These are phyloP conservation scores for Leptopilina clavipes DNA, from an alignment of 1,140 invertebrate genomes.

Conservation along the genomic window DNA sequence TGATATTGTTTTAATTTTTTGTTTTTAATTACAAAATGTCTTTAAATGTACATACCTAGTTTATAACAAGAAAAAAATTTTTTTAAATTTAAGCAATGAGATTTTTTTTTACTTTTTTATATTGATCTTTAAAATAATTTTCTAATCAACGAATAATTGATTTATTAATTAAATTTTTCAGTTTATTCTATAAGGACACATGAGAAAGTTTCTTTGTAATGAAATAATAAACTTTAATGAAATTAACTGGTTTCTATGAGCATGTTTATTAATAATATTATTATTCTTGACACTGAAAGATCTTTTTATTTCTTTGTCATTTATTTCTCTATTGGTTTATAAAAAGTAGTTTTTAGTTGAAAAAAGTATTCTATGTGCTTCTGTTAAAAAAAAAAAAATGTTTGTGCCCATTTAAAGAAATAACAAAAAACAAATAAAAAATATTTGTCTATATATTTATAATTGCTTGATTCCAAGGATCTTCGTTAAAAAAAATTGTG, in stretches of 20 bases:
- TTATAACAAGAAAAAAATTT: too few species aligned
- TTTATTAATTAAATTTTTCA: too few species aligned
- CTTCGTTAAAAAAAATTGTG: background rate
- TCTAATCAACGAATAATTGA: too few species aligned
- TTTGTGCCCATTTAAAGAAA: background rate
- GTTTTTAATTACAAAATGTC: too few species aligned
- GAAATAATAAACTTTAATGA: background rate
- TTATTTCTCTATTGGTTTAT: background rate
- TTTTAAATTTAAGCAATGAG: too few species aligned
- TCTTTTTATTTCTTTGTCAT: background rate
- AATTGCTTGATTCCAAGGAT: background rate
- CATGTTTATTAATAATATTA: background rate
- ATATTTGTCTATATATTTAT: background rate
- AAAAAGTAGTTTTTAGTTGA: slow-evolving; percentile 1
- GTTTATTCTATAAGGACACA: background rate
- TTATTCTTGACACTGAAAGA: background rate
- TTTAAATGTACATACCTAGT: too few species aligned
- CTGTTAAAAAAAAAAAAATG: background rate
- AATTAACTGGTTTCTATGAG: background rate
- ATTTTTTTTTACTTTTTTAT: too few species aligned
- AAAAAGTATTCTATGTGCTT: background rate
- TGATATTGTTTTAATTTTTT: too few species aligned
- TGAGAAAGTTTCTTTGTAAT: background rate
- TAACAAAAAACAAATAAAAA: background rate
- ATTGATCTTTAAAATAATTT: too few species aligned